phyloP scores from a whole-genome alignment of 2,113 vertebrate genomes.

The Oophaga pumilio region DNA sequence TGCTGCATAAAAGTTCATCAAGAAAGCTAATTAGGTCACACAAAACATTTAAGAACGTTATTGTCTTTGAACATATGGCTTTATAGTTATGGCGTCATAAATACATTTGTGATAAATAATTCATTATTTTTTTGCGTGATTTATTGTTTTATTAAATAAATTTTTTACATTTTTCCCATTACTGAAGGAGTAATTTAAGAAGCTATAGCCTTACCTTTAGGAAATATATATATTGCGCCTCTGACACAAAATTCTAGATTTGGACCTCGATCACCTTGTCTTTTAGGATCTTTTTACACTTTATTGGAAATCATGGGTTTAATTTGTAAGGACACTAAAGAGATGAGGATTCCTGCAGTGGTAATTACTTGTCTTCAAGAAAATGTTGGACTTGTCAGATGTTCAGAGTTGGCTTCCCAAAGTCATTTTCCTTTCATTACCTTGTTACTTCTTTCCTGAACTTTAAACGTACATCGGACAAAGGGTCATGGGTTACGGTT shows the following conservation, averaged over 20 bases:
- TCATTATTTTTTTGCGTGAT: too few relatives aligned
- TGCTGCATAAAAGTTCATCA: background rate
- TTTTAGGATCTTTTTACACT: slow-evolving; percentile 1
- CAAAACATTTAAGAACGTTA: background rate
- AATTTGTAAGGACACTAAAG: slow-evolving; percentile 47
- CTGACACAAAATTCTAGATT: background rate
- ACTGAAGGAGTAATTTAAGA: too few relatives aligned
- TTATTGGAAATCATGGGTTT: background rate
- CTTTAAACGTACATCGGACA: slow-evolving; percentile 18
- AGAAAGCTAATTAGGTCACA: background rate
- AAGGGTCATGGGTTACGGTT: slow-evolving; percentile 18
- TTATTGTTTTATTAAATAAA: too few relatives aligned
- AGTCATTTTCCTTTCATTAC: slow-evolving; percentile 46
- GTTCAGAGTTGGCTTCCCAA: background rate
- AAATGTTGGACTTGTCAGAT: slow-evolving; percentile 51
- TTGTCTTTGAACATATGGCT: background rate
- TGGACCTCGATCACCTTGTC: background rate
- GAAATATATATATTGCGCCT: background rate
- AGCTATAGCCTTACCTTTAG: too few relatives aligned
- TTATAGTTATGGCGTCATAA: background rate
- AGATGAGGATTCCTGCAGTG: slow-evolving; percentile 16
- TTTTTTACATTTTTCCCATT: too few relatives aligned
- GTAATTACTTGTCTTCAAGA: slow-evolving; percentile 50
- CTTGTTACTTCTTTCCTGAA: slow-evolving; percentile 35
- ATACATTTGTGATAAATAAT: background rate